Evolutionary conservation across 1,140 invertebrate genomes (phyloP).

Genomic region (Myzus persicae): DNA sequence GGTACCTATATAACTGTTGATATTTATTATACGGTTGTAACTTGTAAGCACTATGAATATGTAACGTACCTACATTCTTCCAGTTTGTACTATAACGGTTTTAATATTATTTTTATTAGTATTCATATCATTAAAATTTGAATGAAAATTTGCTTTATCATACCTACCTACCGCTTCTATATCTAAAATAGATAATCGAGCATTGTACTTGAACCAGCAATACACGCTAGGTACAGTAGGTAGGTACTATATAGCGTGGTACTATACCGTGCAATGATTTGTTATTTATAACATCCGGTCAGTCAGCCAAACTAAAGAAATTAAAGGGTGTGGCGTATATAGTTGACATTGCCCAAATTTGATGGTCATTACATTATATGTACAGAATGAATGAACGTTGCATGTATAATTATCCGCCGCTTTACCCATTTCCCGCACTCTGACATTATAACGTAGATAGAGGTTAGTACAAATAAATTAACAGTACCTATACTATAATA

Average conservation of each 20-base stretch:
- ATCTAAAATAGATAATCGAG: slow-evolving; percentile 2
- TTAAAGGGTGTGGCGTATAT: neutral
- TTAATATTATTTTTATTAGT: neutral
- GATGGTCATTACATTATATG: slow-evolving; percentile 16
- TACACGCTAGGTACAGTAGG: neutral
- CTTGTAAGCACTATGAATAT: neutral
- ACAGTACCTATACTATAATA: neutral
- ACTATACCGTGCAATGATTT: neutral
- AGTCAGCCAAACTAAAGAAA: neutral
- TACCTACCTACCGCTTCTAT: neutral
- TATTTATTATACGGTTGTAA: neutral
- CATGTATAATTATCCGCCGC: neutral
- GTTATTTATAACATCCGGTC: slow-evolving; percentile 39
- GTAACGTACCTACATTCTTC: neutral
- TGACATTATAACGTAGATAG: neutral
- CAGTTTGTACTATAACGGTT: neutral
- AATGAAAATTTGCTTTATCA: neutral
- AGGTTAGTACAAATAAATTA: neutral
- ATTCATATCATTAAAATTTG: neutral
- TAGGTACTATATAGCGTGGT: neutral
- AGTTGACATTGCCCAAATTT: slow-evolving; percentile 39
- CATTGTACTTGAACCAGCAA: neutral
- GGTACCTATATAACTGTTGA: neutral
- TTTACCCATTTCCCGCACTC: neutral
- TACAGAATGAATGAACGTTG: neutral